These are phyloP conservation scores for Asteroscopus sphinx DNA, from an alignment of 2,888 invertebrate species.

Conservation along the genomic window DNA sequence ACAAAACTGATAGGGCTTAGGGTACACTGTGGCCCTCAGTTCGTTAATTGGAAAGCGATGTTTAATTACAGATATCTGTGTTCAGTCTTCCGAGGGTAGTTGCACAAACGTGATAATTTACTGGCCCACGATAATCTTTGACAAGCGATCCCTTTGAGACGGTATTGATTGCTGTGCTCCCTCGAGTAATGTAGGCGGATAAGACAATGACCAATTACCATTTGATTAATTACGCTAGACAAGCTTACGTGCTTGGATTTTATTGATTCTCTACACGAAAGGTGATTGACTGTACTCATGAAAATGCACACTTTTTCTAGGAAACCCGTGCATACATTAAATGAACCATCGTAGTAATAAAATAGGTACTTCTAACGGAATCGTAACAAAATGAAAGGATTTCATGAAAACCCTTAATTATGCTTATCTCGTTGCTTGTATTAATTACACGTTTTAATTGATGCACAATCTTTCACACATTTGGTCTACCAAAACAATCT, in stretches of 20 bases:
- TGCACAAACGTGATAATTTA: constrained; percentile 72
- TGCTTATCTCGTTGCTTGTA: constrained; percentile 17
- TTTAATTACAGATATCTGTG: constrained; percentile 61
- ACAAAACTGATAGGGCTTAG: constrained; percentile 58
- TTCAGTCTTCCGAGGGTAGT: constrained; percentile 52
- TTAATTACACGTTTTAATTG: constrained; percentile 17
- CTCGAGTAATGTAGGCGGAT: constrained; percentile 57
- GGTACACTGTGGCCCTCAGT: constrained; percentile 41
- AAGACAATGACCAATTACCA: constrained; percentile 67
- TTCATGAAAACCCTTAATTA: constrained; percentile 28
- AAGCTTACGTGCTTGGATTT: constrained; percentile 38
- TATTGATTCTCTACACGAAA: constrained; percentile 38
- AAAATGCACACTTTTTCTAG: constrained; percentile 40
- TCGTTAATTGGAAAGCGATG: constrained; percentile 60
- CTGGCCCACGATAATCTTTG: constrained; percentile 71
- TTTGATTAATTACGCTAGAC: constrained; percentile 62
- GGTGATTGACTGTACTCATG: constrained; percentile 38
- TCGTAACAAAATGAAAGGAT: constrained; percentile 32
- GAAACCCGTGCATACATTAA: constrained; percentile 28
- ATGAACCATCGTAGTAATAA: constrained; percentile 33
- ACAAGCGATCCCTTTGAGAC: constrained; percentile 70
- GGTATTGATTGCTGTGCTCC: constrained; percentile 72
- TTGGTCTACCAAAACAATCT: not conserved
- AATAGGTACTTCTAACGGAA: constrained; percentile 23
- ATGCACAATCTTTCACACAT: constrained; percentile 17